These are phyloP conservation scores for Morelia viridis DNA, from an alignment of 2,797 vertebrate species.

Conservation along the genomic window DNA sequence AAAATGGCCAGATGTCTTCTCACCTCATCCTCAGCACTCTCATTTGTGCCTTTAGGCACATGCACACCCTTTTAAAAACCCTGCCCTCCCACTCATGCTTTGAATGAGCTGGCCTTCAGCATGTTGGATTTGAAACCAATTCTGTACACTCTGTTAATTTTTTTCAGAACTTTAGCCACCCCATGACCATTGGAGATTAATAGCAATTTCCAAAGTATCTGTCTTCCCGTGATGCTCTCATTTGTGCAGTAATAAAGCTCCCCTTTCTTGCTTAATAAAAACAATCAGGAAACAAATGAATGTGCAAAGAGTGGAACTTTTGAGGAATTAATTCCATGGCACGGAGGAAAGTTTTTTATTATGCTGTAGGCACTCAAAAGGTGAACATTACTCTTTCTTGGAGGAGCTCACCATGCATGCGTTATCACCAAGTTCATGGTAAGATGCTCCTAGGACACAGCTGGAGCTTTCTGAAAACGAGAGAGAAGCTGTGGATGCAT, in stretches of 20 bases:
- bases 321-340: constrained; percentile 78
- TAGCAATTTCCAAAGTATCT: constrained; percentile 80
- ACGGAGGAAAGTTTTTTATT: constrained; percentile 72
- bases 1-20: background rate
- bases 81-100: constrained; percentile 14
- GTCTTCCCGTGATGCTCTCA: constrained; percentile 80
- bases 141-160: constrained; percentile 79
- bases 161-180: constrained; percentile 69
- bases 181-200: constrained; percentile 82
- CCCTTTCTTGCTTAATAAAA: constrained; percentile 82
- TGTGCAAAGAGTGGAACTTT: constrained; percentile 79
- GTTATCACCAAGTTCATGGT: constrained; percentile 50
- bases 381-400: constrained; percentile 64
- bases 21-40: background rate
- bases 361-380: constrained; percentile 64
- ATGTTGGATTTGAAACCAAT: constrained; percentile 67
- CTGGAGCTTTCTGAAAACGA: background rate
- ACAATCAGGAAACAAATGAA: constrained; percentile 81
- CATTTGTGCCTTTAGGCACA: too few relatives aligned
- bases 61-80: background rate
- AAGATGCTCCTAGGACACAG: constrained; percentile 17
- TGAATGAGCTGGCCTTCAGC: constrained; percentile 39
- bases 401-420: constrained; percentile 46
- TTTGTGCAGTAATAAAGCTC: constrained; percentile 80
- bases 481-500: background rate